Evolutionary conservation across 2,113 vertebrate species (phyloP), one percentile per base, ranked within the genome.

Genomic region (Ellobius talpinus): DNA sequence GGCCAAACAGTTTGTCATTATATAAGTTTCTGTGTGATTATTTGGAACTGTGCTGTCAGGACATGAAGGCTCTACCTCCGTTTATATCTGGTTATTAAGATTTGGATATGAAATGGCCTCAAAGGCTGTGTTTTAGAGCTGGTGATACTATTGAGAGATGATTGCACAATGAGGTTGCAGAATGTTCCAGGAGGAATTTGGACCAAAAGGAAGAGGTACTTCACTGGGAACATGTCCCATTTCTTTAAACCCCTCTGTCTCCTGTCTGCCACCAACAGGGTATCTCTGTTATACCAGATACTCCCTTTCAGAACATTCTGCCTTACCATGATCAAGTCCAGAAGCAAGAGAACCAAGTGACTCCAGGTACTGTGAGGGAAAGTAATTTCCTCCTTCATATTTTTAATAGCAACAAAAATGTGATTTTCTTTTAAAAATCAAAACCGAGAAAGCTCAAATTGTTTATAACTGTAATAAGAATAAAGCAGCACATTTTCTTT

Each of bases 391-490:
- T 31, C 61, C 36, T 13, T 7, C 47, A 47, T 42, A 24, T 39
- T 45, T 84, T 39, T 45, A 26, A 66, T 4, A 45, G 39, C 29
- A 31, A 63, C 7, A 8, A 29, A 42, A 45, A 86, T 47, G 39
- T 66, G 81, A 31, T 26, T 29, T 42, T 17, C 47, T 55, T 52
- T 78, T 82, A 55, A 72, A 68, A 58, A 39, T 11, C 21, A 66
- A 97, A 97, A 72, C 50, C 31, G 93, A 77, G 82, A 77, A 82
- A 94, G 33, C 6, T 5, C 61, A 93, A 61, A 85, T 90, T 76
- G 72, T 73, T 24, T 90, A 79, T 78, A 17, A 21, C 55, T 82
- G 73, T 55, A 26, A 42, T 17, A 84, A 87, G 33, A 93, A 73
- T 61, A 96, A 94, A 84, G 24, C 36, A 77, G 52, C 68, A 63